Evolutionary conservation across 2,113 vertebrate species (phyloP).

Genomic region (Progne subis): DNA sequence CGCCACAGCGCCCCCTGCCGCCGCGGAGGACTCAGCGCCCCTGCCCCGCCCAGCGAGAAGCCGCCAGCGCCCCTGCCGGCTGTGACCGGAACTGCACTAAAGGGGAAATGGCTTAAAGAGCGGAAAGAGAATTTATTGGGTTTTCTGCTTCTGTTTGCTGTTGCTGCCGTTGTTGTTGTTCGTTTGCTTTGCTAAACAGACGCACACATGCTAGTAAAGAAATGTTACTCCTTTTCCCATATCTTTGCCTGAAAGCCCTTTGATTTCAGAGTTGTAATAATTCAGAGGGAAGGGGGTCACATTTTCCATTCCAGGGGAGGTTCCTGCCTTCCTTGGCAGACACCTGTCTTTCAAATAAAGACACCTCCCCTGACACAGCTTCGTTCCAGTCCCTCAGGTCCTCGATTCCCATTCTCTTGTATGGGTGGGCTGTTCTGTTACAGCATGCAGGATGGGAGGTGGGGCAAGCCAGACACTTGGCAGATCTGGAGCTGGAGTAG

Average conservation of each 20-base stretch:
- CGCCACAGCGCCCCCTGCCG: background rate
- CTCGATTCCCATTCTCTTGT: background rate
- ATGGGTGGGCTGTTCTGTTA: background rate
- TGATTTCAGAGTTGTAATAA: background rate
- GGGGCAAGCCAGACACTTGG: background rate
- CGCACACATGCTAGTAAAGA: background rate
- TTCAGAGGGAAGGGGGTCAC: background rate
- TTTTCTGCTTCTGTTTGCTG: background rate
- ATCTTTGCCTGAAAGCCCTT: background rate
- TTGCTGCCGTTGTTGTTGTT: background rate
- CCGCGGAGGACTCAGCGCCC: rapidly evolving
- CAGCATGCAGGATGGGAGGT: background rate
- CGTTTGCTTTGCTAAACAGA: background rate
- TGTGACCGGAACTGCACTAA: background rate
- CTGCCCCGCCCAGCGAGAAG: background rate
- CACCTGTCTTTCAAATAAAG: background rate
- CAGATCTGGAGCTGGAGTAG: too few species aligned
- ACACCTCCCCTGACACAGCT: background rate
- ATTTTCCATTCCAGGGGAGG: background rate
- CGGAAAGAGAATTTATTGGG: rapidly evolving
- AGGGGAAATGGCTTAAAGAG: background rate
- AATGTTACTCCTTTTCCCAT: background rate
- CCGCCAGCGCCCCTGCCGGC: background rate
- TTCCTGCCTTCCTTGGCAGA: background rate
- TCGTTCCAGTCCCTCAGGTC: background rate